phyloP scores from a whole-genome alignment of 2,888 invertebrate species.

The Yponomeuta evonymella region DNA sequence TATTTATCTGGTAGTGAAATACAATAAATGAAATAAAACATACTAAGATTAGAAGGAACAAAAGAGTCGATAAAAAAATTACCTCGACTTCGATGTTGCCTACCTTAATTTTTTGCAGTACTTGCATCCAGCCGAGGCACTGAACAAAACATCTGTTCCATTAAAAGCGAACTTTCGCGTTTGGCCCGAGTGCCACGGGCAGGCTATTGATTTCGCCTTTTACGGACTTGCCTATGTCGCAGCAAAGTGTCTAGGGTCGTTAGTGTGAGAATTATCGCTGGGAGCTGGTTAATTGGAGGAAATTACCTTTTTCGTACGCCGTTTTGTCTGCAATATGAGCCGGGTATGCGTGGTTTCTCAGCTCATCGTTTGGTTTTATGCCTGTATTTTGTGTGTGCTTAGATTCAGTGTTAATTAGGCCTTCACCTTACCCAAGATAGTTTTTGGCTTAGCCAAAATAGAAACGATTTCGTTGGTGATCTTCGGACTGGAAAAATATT shows the following conservation, averaged over 20 bases:
- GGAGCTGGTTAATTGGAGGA: slow-evolving; percentile 12
- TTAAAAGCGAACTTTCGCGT: slow-evolving; percentile 6
- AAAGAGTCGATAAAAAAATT: background rate
- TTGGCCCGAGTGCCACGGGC: slow-evolving; percentile 1
- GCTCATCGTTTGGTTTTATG: background rate
- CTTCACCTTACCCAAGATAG: background rate
- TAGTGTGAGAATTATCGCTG: slow-evolving; percentile 6
- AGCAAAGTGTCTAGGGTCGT: slow-evolving; percentile 5
- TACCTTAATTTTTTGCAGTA: no score
- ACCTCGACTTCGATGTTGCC: no score
- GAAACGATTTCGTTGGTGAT: no score
- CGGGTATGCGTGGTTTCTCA: background rate
- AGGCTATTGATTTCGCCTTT: slow-evolving; percentile 9
- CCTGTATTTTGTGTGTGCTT: background rate
- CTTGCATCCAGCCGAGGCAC: background rate
- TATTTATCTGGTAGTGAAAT: no score
- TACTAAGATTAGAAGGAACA: no score
- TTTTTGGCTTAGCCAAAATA: background rate
- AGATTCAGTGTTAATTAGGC: background rate
- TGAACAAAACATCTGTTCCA: slow-evolving; percentile 5
- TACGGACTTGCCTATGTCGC: slow-evolving; percentile 10
- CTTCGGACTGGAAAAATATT: no score
- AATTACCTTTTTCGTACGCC: slow-evolving; percentile 6
- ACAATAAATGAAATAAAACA: no score
- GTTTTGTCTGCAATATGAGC: slow-evolving; percentile 7